Conservation (phyloP, 2,797 vertebrate genomes). For the Silurus aristotelis region DNA sequence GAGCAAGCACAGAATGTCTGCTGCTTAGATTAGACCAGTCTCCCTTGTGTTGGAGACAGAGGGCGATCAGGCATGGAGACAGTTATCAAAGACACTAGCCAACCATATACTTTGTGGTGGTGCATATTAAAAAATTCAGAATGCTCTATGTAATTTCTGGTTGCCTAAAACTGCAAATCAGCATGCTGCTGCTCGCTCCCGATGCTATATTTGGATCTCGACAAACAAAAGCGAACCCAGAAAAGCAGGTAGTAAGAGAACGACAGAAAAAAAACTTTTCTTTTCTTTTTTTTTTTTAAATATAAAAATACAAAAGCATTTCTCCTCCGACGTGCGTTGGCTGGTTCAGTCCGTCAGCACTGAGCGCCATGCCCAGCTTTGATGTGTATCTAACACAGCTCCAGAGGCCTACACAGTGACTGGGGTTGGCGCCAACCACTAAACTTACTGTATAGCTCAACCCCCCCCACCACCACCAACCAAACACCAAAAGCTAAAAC, state of each 20-base stretch:
- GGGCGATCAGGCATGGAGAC: constrained; percentile 74
- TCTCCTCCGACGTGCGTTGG: neutral
- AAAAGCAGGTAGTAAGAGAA: constrained; percentile 68
- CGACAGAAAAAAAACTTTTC: neutral
- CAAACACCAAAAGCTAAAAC: constrained; percentile 48
- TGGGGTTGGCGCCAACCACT: constrained; percentile 50
- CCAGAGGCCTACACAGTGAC: constrained; percentile 37
- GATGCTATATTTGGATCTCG: constrained; percentile 71
- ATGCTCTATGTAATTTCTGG: constrained; percentile 78
- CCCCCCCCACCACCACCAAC: constrained; percentile 32
- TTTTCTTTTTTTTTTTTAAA: constrained; percentile 19
- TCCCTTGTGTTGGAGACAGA: constrained; percentile 67
- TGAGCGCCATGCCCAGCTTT: constrained; percentile 37
- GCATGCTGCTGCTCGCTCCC: constrained; percentile 66
- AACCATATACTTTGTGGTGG: constrained; percentile 78
- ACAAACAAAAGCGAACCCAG: constrained; percentile 66
- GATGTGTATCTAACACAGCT: constrained; percentile 39
- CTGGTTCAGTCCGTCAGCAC: constrained; percentile 29
- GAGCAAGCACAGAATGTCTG: constrained; percentile 56
- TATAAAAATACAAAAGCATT: constrained; percentile 3
- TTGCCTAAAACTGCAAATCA: constrained; percentile 75
- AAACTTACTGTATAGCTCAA: constrained; percentile 53
- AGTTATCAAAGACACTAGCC: constrained; percentile 71
- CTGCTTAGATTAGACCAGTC: constrained; percentile 60
- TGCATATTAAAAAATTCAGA: constrained; percentile 75